Percentiles rank a stretch among this genome's conserved stretches.
These are phyloP conservation scores for Parotocinclus haroldoi DNA, from an alignment of 2,797 vertebrate species.

Conservation along the genomic window DNA sequence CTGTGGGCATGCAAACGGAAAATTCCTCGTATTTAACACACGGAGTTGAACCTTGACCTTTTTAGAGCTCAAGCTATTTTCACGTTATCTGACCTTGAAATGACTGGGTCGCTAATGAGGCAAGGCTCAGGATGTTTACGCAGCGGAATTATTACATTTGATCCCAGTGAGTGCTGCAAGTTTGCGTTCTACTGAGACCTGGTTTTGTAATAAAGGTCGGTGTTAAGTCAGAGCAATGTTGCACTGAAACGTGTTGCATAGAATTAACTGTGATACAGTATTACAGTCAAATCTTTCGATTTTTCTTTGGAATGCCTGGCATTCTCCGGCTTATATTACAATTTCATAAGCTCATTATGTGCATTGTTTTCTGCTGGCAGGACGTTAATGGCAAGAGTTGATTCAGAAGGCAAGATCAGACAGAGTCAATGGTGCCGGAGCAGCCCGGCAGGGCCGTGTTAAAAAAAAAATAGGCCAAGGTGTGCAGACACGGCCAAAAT, in stretches of 20 bases:
- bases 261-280: not conserved
- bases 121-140: not conserved
- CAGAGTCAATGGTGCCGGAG: constrained; percentile 1
- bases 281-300: not conserved
- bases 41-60: constrained; percentile 7
- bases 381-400: constrained; percentile 26
- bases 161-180: not conserved
- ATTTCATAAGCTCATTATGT: not conserved
- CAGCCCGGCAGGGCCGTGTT: constrained; percentile 23
- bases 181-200: constrained; percentile 1
- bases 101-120: not conserved
- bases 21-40: not conserved
- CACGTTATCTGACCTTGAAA: constrained; percentile 1
- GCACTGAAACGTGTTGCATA: not conserved
- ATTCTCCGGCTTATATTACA: no score
- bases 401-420: constrained; percentile 25
- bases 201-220: not conserved
- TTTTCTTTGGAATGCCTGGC: no score
- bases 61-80: not conserved
- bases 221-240: no score
- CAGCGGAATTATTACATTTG: not conserved
- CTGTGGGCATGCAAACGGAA: not conserved
- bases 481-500: constrained; percentile 19
- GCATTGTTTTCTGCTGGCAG: constrained; percentile 13
- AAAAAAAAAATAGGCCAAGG: constrained; percentile 6